Conservation (phyloP, 2,113 vertebrate genomes). For the Hucho hucho region DNA sequence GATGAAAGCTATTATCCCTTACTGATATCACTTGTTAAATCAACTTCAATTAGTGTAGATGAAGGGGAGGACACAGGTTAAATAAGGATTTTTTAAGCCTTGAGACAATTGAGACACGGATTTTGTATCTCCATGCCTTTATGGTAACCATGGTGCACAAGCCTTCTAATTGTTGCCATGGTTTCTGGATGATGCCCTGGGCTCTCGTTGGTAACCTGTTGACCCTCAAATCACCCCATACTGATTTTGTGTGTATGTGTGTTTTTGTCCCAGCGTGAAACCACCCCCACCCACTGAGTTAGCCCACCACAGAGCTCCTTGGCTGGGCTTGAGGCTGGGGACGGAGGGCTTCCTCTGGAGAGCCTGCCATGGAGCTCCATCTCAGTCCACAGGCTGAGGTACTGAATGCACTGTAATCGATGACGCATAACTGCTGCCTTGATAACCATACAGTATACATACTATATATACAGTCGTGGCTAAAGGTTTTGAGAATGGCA, state of each 20-base stretch:
- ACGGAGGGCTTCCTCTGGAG: constrained; percentile 13
- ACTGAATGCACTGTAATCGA: not conserved
- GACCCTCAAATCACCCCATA: constrained; percentile 27
- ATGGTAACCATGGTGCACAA: constrained; percentile 39
- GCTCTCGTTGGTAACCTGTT: constrained; percentile 31
- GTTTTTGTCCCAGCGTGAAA: not conserved
- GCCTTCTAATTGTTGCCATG: constrained; percentile 33
- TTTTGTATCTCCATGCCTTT: constrained; percentile 21
- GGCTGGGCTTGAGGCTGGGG: constrained; percentile 28
- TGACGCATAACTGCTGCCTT: no score
- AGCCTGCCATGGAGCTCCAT: constrained; percentile 25
- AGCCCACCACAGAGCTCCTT: constrained; percentile 29
- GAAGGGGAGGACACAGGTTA: no score
- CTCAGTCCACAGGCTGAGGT: constrained; percentile 38
- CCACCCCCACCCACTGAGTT: not conserved
- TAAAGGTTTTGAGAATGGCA: no score
- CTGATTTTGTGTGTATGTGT: not conserved
- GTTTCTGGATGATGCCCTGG: constrained; percentile 35
- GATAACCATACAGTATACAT: no score
- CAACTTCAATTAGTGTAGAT: no score
- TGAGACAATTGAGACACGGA: no score
- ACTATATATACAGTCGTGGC: no score
- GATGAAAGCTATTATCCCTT: no score
- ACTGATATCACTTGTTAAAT: no score
- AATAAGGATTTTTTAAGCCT: no score